A percentile compares a stretch with the other conserved stretches of the same genome.
Evolutionary conservation across 2,113 vertebrate species (phyloP).

Genomic region (Columbina picui): DNA sequence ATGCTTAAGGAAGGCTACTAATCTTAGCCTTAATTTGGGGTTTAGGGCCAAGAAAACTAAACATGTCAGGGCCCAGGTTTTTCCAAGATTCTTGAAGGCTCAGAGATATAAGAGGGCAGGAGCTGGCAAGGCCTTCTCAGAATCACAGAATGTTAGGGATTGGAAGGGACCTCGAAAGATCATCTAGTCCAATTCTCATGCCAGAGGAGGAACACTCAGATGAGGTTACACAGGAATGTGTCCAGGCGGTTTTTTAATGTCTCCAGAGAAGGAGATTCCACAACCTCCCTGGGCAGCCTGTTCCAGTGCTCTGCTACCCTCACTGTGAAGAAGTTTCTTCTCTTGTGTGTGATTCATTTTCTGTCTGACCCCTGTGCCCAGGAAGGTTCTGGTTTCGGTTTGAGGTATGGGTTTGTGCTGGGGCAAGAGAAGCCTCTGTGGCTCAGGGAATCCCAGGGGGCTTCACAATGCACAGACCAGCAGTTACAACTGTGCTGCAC

Average conservation of each 20-base stretch:
- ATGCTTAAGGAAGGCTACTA: neutral
- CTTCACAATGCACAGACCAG: neutral
- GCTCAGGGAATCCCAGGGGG: neutral
- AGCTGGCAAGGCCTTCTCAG: neutral
- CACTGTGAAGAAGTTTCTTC: too few species aligned
- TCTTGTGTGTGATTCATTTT: neutral
- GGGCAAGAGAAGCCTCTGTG: neutral
- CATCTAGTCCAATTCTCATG: too few species aligned
- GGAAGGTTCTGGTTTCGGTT: neutral
- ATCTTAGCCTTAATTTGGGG: neutral
- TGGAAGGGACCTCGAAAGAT: too few species aligned
- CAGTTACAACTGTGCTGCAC: neutral
- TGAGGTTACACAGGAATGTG: too few species aligned
- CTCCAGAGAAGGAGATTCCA: too few species aligned
- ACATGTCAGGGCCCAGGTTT: neutral
- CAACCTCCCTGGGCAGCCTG: too few species aligned
- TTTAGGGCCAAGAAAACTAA: neutral
- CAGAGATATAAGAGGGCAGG: neutral
- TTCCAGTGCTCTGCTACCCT: too few species aligned
- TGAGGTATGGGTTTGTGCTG: neutral
- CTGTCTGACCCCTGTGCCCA: neutral
- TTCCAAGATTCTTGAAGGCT: neutral
- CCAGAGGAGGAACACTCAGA: too few species aligned
- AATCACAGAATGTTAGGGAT: too few species aligned
- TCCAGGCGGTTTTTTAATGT: too few species aligned